A percentile compares a stretch with the other conserved stretches of the same genome.
Conservation (phyloP, 1,140 invertebrate genomes). For the Melanaphis sacchari region DNA sequence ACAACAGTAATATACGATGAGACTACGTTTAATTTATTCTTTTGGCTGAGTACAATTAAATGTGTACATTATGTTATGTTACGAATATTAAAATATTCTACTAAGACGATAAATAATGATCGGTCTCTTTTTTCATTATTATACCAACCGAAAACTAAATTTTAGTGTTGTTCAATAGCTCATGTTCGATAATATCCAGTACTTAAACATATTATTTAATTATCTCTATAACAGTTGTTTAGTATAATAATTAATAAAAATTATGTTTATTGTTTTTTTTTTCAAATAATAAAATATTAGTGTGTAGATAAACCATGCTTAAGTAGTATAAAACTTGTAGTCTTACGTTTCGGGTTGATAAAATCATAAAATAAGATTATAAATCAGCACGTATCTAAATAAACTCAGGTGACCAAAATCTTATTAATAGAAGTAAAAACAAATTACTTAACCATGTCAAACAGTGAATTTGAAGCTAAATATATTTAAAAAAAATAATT, state of each 20-base stretch:
- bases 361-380: fast-evolving
- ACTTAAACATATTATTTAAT: no score
- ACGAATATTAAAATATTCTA: no score
- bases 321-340: neutral
- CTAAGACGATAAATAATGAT: no score
- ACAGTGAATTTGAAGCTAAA: neutral
- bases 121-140: no score
- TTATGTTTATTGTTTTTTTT: neutral
- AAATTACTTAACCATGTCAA: neutral
- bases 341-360: neutral
- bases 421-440: neutral
- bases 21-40: no score
- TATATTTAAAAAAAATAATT: neutral
- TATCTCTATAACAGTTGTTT: no score
- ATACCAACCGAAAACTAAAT: no score
- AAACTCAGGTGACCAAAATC: neutral
- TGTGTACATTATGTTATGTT: no score
- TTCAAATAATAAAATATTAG: neutral
- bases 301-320: neutral
- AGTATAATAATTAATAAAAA: neutral
- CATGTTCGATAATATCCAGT: no score
- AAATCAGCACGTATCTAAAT: neutral
- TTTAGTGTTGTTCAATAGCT: no score
- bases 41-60: no score
- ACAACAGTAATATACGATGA: no score